A percentile compares a stretch with the other conserved stretches of the same genome.
phyloP scores from a whole-genome alignment of 1,140 invertebrate genomes.

The Heliconius eleuchia region DNA sequence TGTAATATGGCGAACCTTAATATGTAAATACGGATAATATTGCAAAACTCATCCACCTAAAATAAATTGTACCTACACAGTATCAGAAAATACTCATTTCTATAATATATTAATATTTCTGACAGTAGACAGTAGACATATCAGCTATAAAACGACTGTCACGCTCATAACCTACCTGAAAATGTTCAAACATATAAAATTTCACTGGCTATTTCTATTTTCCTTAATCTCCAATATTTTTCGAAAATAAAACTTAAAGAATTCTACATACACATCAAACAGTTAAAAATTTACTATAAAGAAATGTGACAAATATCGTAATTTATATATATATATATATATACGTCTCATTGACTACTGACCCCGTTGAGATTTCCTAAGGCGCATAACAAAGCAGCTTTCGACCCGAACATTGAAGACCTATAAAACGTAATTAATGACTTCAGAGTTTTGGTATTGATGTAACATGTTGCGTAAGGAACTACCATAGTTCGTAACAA shows the following conservation, averaged over 20 bases:
- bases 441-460: constrained; percentile 59
- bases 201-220: too few species aligned
- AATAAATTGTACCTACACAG: background rate
- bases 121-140: too few species aligned
- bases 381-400: constrained; percentile 50
- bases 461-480: constrained; percentile 59
- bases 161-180: too few species aligned
- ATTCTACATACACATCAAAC: background rate
- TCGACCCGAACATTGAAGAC: constrained; percentile 35
- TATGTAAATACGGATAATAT: background rate
- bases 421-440: constrained; percentile 70
- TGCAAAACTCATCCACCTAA: background rate
- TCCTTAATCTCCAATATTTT: too few species aligned
- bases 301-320: constrained; percentile 34
- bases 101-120: background rate
- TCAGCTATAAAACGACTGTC: too few species aligned
- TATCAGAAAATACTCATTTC: background rate
- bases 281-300: background rate
- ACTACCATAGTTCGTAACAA: constrained; percentile 56
- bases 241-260: background rate
- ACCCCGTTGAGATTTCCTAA: constrained; percentile 58
- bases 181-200: too few species aligned
- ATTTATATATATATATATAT: constrained; percentile 37
- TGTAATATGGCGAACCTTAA: background rate
- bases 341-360: constrained; percentile 47